A percentile compares a stretch with the other conserved stretches of the same genome.
Conservation (phyloP, 2,888 invertebrate genomes). For the Prosopocoilus inquinatus region DNA sequence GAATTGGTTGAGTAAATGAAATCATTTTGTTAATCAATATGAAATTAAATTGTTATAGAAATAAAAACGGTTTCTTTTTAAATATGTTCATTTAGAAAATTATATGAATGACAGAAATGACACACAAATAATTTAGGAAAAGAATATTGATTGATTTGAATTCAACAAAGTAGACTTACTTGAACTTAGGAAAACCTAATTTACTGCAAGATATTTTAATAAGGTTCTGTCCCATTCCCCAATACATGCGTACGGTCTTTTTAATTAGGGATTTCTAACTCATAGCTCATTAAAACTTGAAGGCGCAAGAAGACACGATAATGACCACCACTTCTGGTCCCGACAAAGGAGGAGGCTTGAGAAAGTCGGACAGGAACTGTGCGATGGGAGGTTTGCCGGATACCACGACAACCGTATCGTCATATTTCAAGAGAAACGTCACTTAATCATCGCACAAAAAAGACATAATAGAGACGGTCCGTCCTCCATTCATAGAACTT, state of each 20-base stretch:
- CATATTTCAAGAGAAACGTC: constrained; percentile 21
- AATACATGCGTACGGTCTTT: constrained; percentile 7
- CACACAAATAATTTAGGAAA: no score
- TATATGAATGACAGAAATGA: no score
- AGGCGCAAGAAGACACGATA: constrained; percentile 6
- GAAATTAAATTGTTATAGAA: background rate
- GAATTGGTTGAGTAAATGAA: background rate
- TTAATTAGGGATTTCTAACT: background rate
- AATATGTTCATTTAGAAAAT: no score
- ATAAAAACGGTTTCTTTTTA: no score
- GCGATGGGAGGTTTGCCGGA: constrained; percentile 16
- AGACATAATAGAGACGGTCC: constrained; percentile 10
- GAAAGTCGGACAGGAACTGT: constrained; percentile 5
- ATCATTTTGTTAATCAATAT: background rate
- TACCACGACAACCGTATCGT: constrained; percentile 21
- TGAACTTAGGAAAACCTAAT: no score
- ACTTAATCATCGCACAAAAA: constrained; percentile 20
- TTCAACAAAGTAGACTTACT: no score
- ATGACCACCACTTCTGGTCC: constrained; percentile 8
- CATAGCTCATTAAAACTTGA: constrained; percentile 4
- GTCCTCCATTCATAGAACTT: constrained; percentile 2
- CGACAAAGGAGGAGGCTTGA: constrained; percentile 16
- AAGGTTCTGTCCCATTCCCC: background rate
- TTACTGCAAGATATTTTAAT: no score
- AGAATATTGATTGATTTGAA: no score